phyloP scores from a whole-genome alignment of 2,797 vertebrate genomes.

The Adrianichthys oophorus region DNA sequence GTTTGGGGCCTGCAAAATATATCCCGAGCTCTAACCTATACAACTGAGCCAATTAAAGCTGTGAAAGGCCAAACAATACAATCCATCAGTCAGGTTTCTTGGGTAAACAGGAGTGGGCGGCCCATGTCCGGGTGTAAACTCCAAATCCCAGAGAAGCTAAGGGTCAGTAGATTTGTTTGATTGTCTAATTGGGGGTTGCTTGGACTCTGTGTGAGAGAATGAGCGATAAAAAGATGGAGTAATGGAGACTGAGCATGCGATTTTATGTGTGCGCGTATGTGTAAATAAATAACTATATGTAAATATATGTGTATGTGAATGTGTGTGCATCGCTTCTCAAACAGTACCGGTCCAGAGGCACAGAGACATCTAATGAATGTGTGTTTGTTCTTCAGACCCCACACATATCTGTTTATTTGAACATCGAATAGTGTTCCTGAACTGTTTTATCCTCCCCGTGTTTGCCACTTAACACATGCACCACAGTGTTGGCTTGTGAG shows the following conservation, averaged over 20 bases:
- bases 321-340: slow-evolving; percentile 51
- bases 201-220: slow-evolving; percentile 41
- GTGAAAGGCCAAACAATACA: slow-evolving; percentile 82
- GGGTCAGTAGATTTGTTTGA: slow-evolving; percentile 79
- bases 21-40: slow-evolving; percentile 82
- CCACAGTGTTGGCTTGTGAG: slow-evolving; percentile 44
- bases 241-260: slow-evolving; percentile 18
- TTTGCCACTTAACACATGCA: slow-evolving; percentile 75
- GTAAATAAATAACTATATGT: not conserved
- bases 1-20: slow-evolving; percentile 85
- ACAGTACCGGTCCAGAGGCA: slow-evolving; percentile 52
- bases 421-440: slow-evolving; percentile 78
- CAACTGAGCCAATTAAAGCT: slow-evolving; percentile 80
- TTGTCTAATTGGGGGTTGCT: slow-evolving; percentile 75
- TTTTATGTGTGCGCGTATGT: slow-evolving; percentile 9
- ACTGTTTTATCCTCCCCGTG: slow-evolving; percentile 71
- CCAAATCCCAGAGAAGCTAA: slow-evolving; percentile 71
- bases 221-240: slow-evolving; percentile 38
- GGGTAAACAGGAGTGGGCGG: slow-evolving; percentile 76
- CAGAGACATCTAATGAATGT: slow-evolving; percentile 76
- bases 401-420: slow-evolving; percentile 82
- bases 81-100: slow-evolving; percentile 79
- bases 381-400: slow-evolving; percentile 78
- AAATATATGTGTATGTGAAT: slow-evolving; percentile 3
- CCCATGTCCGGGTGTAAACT: slow-evolving; percentile 72